Conservation (phyloP, 2,113 vertebrate genomes). For the Typhlomys cinereus region DNA sequence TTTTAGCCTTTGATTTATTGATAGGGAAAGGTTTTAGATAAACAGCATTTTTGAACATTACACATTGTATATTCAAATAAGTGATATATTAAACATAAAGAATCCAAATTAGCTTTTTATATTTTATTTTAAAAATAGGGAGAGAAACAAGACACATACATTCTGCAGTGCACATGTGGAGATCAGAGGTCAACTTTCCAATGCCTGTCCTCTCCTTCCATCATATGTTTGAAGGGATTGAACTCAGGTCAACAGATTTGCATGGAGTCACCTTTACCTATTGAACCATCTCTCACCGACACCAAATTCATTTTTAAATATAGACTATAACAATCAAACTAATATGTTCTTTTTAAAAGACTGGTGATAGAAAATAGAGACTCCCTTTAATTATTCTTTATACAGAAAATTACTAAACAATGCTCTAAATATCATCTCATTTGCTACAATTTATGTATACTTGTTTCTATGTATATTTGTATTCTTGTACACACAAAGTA, state of each 20-base stretch:
- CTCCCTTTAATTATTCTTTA: conserved; percentile 12
- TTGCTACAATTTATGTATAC: conserved; percentile 2
- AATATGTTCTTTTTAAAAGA: background rate
- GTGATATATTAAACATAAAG: conserved; percentile 33
- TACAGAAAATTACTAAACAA: conserved; percentile 36
- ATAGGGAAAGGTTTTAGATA: background rate
- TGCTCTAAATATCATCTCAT: background rate
- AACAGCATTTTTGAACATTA: background rate
- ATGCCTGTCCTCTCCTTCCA: no score
- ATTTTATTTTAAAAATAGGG: no score
- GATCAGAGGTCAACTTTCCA: no score
- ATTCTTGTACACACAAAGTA: background rate
- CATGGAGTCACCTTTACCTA: no score
- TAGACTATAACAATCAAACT: background rate
- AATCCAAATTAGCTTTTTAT: conserved; percentile 36
- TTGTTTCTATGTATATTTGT: background rate
- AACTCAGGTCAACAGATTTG: no score
- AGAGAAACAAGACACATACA: no score
- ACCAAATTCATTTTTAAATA: conserved; percentile 37
- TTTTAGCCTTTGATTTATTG: conserved; percentile 30
- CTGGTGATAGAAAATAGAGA: background rate
- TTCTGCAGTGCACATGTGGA: no score
- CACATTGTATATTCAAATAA: background rate
- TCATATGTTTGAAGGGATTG: no score
- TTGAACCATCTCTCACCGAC: no score